Evolutionary conservation across 2,797 vertebrate species (phyloP), one percentile per base, ranked within the genome.

Genomic region (Acropternis orthonyx): DNA sequence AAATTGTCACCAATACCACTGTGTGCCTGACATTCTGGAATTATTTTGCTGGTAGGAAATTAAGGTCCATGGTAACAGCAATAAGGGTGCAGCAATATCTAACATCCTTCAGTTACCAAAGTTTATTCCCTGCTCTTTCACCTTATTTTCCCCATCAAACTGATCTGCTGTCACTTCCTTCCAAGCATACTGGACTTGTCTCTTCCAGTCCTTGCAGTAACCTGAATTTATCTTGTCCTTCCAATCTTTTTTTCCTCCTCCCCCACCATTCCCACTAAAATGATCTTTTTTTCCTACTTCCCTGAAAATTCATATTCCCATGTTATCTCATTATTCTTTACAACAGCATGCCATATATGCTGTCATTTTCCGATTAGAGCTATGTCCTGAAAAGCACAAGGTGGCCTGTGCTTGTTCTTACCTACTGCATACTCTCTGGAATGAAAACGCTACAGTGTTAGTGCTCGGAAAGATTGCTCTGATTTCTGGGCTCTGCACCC

Each of bases 321-420:
- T 88, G 92, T 94, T 93, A 96, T 67, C 88, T 96, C 95, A 93
- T 94, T 93, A 95, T 63, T 96, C 93, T 90, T 93, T 87, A 74
- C 88, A 94, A 82, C 44, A 88, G 85, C 63, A 90, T 93, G 85
- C 95, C 93, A 97, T 90, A 95, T 82, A 69, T 23, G 12, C 72
- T 87, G 94, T 79, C 77, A 79, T 89, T 90, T 94, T 96, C 85
- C 89, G 88, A 93, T 4, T 67, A 94, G 67, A 21, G 9, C 88
- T 95, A 58, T 75, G 81, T 94, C 86, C 92, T 34, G 5, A 93
- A 89, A 93, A 93, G 95, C 94, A 90, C 93, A 79, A 79, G 94
- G 83, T 71, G 85, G 67, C 92, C 69, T 81, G 73, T 71, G 66
- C 87, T 88, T 32, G 11, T 74, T 93, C 92, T 81, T 92, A 95